These are phyloP conservation scores for Prinia subflava DNA, from an alignment of 2,113 vertebrate genomes.

Conservation along the genomic window DNA sequence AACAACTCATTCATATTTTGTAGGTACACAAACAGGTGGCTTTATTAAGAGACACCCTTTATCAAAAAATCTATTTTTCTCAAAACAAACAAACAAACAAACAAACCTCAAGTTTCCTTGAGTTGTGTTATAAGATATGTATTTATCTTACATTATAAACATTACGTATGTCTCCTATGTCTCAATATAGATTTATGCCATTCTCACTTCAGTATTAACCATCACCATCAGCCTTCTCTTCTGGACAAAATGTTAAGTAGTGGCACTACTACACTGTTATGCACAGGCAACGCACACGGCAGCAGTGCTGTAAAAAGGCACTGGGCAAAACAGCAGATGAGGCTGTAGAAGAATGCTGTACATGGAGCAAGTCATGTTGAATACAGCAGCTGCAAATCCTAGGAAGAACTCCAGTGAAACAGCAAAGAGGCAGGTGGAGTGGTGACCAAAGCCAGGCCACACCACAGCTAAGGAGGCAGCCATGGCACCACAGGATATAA, in stretches of 20 bases:
- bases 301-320: neutral
- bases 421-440: neutral
- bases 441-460: neutral
- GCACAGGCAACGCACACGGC: neutral
- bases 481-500: neutral
- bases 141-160: neutral
- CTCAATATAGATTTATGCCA: neutral
- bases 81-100: too few species aligned
- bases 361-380: neutral
- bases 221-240: neutral
- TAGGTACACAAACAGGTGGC: neutral
- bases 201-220: neutral
- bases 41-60: neutral
- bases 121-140: neutral
- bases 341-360: neutral
- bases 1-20: neutral
- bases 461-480: neutral
- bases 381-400: neutral
- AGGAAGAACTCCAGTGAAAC: neutral
- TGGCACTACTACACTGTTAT: too few species aligned
- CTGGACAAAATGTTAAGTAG: rapidly evolving
- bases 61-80: neutral
- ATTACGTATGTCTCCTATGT: neutral
- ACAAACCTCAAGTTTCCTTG: neutral
- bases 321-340: rapidly evolving